These are phyloP conservation scores for Cephus cinctus DNA, from an alignment of 1,140 invertebrate species.

Conservation along the genomic window DNA sequence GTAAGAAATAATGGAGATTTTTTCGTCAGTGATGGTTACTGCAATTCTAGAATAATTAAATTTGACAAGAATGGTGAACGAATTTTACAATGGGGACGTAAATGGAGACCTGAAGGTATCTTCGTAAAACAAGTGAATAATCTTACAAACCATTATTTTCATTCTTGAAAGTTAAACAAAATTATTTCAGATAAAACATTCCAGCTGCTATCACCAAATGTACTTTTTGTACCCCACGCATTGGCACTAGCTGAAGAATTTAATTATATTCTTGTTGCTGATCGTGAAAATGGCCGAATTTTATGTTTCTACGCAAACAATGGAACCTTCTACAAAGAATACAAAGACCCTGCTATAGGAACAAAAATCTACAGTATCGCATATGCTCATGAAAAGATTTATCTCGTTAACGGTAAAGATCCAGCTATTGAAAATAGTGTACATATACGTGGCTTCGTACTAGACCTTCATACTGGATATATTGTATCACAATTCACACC, in stretches of 20 bases:
- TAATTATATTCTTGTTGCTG: slow-evolving; percentile 80
- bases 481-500: slow-evolving; percentile 65
- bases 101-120: slow-evolving; percentile 35
- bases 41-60: slow-evolving; percentile 88
- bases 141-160: slow-evolving; percentile 1
- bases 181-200: slow-evolving; percentile 8
- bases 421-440: slow-evolving; percentile 8
- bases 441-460: slow-evolving; percentile 66
- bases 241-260: slow-evolving; percentile 75
- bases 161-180: neutral
- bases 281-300: slow-evolving; percentile 87
- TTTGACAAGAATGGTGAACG: slow-evolving; percentile 71
- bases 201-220: slow-evolving; percentile 54
- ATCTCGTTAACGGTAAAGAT: slow-evolving; percentile 44
- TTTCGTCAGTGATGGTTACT: slow-evolving; percentile 94
- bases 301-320: slow-evolving; percentile 71
- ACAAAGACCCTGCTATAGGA: slow-evolving; percentile 63
- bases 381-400: slow-evolving; percentile 59
- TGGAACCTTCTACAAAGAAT: slow-evolving; percentile 64
- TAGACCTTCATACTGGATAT: slow-evolving; percentile 62
- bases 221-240: slow-evolving; percentile 79
- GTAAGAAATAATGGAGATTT: slow-evolving; percentile 81
- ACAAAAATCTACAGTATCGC: slow-evolving; percentile 69
- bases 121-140: neutral
- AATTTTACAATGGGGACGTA: slow-evolving; percentile 66